Conservation (phyloP, 23 tunicate species). For the Botrylloides violaceus region DNA sequence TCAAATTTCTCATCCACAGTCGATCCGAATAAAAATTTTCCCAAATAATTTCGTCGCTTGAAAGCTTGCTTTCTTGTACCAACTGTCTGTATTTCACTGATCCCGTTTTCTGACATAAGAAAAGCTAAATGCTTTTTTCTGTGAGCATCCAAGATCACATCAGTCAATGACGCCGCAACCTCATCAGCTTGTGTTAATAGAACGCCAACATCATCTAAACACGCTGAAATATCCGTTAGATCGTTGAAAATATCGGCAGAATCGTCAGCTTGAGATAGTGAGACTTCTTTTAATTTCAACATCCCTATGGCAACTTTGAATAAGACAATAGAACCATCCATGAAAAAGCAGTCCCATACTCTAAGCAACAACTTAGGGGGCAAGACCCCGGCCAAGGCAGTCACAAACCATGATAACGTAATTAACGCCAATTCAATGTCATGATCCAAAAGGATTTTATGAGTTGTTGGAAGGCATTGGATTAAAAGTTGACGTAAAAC, state of each 20-base stretch:
- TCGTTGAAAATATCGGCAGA: slow-evolving; percentile 75
- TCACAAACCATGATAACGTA: slow-evolving; percentile 69
- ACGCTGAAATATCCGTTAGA: slow-evolving; percentile 55
- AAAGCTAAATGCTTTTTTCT: slow-evolving; percentile 62
- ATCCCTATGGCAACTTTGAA: slow-evolving; percentile 64
- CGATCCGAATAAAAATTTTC: slow-evolving; percentile 54
- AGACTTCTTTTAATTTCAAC: slow-evolving; percentile 46
- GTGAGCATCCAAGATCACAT: slow-evolving; percentile 62
- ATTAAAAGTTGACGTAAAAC: slow-evolving; percentile 56
- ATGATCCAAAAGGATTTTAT: slow-evolving; percentile 53
- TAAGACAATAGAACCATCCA: slow-evolving; percentile 73
- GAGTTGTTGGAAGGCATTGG: slow-evolving; percentile 48
- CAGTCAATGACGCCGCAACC: slow-evolving; percentile 53
- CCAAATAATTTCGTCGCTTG: slow-evolving; percentile 60
- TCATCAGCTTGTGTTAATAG: slow-evolving; percentile 36
- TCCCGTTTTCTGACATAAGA: slow-evolving; percentile 55
- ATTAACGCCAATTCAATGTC: slow-evolving; percentile 70
- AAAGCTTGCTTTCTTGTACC: slow-evolving; percentile 57
- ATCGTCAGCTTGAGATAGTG: slow-evolving; percentile 15
- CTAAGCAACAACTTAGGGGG: slow-evolving; percentile 67
- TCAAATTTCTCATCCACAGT: slow-evolving; percentile 67
- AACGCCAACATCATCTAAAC: slow-evolving; percentile 55
- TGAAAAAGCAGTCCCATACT: slow-evolving; percentile 77
- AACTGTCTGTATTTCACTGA: slow-evolving; percentile 17
- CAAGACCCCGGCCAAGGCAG: slow-evolving; percentile 71